Conservation (phyloP, 2,113 vertebrate species). For the Coptodon bakossiorum region DNA sequence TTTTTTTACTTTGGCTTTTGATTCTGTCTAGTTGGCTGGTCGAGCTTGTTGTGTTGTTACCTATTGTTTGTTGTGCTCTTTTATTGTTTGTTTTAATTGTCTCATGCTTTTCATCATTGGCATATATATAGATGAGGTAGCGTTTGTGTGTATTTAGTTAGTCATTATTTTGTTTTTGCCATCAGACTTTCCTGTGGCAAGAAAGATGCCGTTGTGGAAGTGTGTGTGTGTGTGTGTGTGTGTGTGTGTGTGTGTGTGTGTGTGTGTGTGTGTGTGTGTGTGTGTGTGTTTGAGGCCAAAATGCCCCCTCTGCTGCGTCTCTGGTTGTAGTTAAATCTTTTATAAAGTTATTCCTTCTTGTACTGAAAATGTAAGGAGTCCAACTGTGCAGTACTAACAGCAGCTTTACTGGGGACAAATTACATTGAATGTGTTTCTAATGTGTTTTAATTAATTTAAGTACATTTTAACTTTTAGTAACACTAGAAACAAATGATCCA, state of each 20-base stretch:
- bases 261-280: background rate
- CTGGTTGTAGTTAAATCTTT: background rate
- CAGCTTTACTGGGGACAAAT: background rate
- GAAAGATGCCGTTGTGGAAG: fast-evolving
- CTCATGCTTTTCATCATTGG: too few species aligned
- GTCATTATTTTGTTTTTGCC: background rate
- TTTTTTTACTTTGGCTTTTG: too few species aligned
- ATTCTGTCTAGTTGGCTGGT: too few species aligned
- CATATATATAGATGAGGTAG: fast-evolving
- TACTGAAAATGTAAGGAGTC: background rate
- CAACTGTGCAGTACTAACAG: background rate
- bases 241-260: background rate
- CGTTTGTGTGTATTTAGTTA: background rate
- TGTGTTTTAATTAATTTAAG: background rate
- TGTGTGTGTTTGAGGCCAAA: background rate
- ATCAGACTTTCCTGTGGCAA: background rate
- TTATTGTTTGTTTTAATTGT: too few species aligned
- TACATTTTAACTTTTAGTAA: background rate
- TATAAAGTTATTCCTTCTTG: background rate
- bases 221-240: fast-evolving
- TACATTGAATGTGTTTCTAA: background rate
- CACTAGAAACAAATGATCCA: background rate
- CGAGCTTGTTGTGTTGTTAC: too few species aligned
- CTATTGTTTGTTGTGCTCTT: too few species aligned
- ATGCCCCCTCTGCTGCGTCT: background rate